Base-by-base conservation (phyloP, 2,888 invertebrate genomes). In the Sminthurides aquaticus region DNA sequence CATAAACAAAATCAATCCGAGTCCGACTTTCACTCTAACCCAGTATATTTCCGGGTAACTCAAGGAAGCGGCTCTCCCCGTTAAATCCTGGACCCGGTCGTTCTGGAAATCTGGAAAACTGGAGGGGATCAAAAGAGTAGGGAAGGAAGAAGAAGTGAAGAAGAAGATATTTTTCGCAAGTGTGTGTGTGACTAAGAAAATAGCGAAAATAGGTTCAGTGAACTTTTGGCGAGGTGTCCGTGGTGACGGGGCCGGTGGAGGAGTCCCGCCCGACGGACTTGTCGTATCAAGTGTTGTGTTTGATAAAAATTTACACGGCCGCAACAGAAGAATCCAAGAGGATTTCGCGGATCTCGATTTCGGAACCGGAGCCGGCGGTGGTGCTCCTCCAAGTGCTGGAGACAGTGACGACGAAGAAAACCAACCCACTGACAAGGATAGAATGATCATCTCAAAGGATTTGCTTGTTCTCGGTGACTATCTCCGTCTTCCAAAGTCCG, bases 371-470 rank as follows among this genome's bases (percentile, higher is more conserved):
- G 43, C 8, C 43, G 43, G 18, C 43, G 18, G 11, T 11, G 18
- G 11, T 43, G 8, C 43, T 18, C 52, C 5, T 20, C 52, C 20
- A 22, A 52, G 49, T 20, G 26, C 27, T 15, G 29, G 29, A 20
- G 60, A 57, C 63, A 63, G 57, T 52, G 63, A 49, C 26, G 63
- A 59, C 55, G 63, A 63, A 49, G 20, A 20, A 15, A 52, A 52
- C 52, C 60, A 48, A 28, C 49, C 48, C 15, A 57, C 62, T n/a
- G 64, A 64, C 57, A 57, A 29, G 55, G 58, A 57, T 29, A 68
- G 58, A 52, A 74, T 74, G 74, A 72, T 74, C 65, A 74, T 74
- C 64, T 71, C 72, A 27, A 73, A 73, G 67, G 74, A 74, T 65
- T 62, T 74, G 22, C 69, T 74, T 3, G 72, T 74, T 56, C 67